These are phyloP conservation scores for Oenanthe oenanthe DNA, from an alignment of 2,113 vertebrate species.

Conservation along the genomic window DNA sequence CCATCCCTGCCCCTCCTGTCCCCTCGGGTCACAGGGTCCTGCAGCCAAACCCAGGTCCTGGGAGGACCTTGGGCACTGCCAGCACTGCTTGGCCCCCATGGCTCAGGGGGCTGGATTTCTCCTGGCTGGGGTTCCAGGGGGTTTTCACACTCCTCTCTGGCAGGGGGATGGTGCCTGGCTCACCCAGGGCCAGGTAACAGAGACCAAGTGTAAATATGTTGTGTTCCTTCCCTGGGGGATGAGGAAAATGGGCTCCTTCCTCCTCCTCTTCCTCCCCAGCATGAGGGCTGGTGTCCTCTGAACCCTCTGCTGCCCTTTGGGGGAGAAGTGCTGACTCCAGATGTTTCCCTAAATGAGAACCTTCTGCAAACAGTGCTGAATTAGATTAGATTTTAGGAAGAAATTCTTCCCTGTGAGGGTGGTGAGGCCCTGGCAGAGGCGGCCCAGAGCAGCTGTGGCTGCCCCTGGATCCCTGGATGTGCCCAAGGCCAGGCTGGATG, in stretches of 20 bases:
- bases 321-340: slow-evolving; percentile 40
- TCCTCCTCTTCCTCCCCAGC: neutral
- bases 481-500: rapidly evolving
- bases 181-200: neutral
- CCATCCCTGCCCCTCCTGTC: neutral
- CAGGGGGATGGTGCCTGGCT: neutral
- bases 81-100: rapidly evolving
- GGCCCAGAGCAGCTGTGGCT: neutral
- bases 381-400: neutral
- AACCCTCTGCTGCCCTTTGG: neutral
- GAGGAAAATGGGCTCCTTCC: neutral
- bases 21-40: rapidly evolving
- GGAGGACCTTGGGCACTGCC: neutral
- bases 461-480: neutral
- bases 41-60: neutral
- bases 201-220: neutral
- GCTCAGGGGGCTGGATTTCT: neutral
- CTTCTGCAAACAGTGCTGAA: neutral
- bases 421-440: neutral
- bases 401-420: neutral
- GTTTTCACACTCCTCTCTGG: neutral
- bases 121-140: rapidly evolving
- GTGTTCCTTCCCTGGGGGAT: neutral
- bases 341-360: slow-evolving; percentile 44
- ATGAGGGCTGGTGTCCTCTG: neutral